phyloP scores from a whole-genome alignment of 2,113 vertebrate species.

The Choloepus hoffmanni region DNA sequence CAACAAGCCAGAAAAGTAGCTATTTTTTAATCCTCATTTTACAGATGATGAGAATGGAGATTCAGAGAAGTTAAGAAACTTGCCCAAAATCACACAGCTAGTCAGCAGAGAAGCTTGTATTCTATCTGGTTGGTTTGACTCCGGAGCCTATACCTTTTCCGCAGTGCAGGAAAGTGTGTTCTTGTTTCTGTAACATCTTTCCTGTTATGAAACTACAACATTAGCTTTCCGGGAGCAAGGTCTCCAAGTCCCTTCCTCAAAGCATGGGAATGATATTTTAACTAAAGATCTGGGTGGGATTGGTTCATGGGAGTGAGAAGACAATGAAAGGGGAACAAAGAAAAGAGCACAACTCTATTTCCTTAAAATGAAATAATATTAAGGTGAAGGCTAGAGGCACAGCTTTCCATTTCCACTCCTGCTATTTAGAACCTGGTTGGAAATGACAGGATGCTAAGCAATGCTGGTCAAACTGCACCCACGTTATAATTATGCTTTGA shows the following conservation, averaged over 20 bases:
- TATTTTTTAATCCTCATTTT: neutral
- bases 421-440: neutral
- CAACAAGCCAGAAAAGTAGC: neutral
- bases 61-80: slow-evolving; percentile 10
- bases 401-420: neutral
- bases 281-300: neutral
- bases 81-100: neutral
- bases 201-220: neutral
- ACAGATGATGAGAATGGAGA: neutral
- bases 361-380: neutral
- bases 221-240: neutral
- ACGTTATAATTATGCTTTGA: neutral
- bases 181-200: neutral
- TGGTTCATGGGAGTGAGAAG: neutral
- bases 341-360: neutral
- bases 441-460: neutral
- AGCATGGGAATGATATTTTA: neutral
- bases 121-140: neutral
- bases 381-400: neutral
- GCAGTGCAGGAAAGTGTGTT: neutral
- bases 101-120: neutral
- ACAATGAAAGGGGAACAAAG: neutral
- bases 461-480: neutral
- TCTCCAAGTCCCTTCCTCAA: neutral
- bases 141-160: neutral